Evolutionary conservation across 2,888 invertebrate genomes (phyloP).

Genomic region (Coecobrya sp.): DNA sequence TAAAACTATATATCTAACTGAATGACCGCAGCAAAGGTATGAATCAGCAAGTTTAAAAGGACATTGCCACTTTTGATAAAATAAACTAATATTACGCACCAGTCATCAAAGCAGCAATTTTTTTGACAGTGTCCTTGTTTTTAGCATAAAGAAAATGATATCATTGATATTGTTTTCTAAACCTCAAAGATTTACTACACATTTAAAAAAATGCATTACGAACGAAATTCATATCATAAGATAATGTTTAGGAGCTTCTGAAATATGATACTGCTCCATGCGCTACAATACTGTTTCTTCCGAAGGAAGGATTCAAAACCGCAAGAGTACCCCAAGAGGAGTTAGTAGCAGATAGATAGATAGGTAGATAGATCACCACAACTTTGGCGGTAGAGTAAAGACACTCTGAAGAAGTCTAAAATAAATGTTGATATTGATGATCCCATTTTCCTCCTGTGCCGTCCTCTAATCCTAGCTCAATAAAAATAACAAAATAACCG

Average conservation of each 20-base stretch:
- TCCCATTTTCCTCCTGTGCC: slow-evolving; percentile 77
- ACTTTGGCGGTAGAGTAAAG: slow-evolving; percentile 64
- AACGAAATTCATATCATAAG: slow-evolving; percentile 16
- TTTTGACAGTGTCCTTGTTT: neutral
- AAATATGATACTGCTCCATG: slow-evolving; percentile 36
- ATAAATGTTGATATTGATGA: slow-evolving; percentile 83
- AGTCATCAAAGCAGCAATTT: slow-evolving; percentile 1
- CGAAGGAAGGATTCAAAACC: slow-evolving; percentile 26
- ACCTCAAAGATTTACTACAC: slow-evolving; percentile 26
- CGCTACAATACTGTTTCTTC: neutral
- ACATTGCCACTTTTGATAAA: slow-evolving; percentile 12
- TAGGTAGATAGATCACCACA: slow-evolving; percentile 55
- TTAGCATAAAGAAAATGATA: neutral
- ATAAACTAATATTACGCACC: neutral
- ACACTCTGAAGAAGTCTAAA: slow-evolving; percentile 54
- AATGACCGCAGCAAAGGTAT: neutral
- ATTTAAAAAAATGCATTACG: slow-evolving; percentile 1
- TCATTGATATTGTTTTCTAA: slow-evolving; percentile 14
- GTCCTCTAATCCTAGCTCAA: slow-evolving; percentile 83
- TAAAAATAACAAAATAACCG: slow-evolving; percentile 83
- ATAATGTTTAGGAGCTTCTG: slow-evolving; percentile 20
- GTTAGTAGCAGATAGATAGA: too few species aligned
- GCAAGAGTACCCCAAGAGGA: slow-evolving; percentile 21
- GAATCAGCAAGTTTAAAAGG: neutral
- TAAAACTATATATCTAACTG: neutral